Percentiles rank a stretch among this genome's conserved stretches.
Conservation (phyloP, 2,113 vertebrate genomes). For the Glaucomys volans region DNA sequence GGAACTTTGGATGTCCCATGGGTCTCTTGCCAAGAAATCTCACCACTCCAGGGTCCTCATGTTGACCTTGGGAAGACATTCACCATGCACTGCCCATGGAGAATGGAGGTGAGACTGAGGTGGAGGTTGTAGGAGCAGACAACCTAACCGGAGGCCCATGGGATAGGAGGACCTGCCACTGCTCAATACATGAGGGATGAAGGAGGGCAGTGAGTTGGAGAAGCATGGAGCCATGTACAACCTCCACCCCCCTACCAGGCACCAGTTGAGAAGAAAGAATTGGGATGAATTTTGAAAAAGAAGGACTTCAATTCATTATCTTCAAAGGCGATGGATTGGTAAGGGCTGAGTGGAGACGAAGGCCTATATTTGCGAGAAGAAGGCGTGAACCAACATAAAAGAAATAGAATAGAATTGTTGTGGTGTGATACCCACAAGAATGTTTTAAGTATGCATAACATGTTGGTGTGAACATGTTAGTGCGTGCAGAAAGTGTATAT, state of each 20-base stretch:
- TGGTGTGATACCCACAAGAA: not conserved
- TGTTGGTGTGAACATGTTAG: not conserved
- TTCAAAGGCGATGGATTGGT: not conserved
- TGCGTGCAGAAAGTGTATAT: not conserved
- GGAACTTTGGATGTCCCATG: not conserved
- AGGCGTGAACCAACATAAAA: not conserved
- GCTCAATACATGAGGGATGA: too few species aligned
- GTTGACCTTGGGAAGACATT: not conserved
- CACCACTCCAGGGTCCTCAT: too few species aligned
- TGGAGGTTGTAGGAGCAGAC: not conserved
- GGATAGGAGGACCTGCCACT: not conserved
- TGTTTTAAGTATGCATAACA: not conserved
- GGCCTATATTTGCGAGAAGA: not conserved
- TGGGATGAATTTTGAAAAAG: not conserved
- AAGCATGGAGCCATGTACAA: accelerated
- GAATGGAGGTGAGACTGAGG: not conserved
- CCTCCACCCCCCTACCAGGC: not conserved
- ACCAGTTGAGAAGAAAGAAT: not conserved
- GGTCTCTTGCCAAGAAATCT: not conserved
- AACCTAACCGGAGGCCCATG: not conserved
- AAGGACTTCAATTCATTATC: not conserved
- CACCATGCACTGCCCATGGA: accelerated
- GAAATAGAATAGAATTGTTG: not conserved
- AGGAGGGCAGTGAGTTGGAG: not conserved
- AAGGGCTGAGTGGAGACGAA: not conserved